These are phyloP conservation scores for Corythornis madagascariensis DNA, from an alignment of 2,113 vertebrate species.

Conservation along the genomic window DNA sequence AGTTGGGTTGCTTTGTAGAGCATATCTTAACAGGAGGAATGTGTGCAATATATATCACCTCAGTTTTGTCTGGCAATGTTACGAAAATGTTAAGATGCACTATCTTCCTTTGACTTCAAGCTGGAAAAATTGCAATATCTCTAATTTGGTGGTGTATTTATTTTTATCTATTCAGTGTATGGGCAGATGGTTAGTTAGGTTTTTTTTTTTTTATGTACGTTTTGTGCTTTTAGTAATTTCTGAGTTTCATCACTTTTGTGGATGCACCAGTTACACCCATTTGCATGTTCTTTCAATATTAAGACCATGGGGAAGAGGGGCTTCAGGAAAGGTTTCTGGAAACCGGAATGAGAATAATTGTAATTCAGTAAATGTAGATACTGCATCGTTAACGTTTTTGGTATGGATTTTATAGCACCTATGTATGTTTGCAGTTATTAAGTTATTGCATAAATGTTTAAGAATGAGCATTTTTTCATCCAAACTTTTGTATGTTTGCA, in stretches of 20 bases:
- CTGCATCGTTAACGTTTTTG: constrained; percentile 74
- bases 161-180: constrained; percentile 58
- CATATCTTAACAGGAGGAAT: constrained; percentile 67
- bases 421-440: constrained; percentile 82
- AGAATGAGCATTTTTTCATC: constrained; percentile 82
- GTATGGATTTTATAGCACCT: constrained; percentile 79
- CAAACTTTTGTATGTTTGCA: constrained; percentile 84
- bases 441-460: constrained; percentile 83
- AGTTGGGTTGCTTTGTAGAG: constrained; percentile 57
- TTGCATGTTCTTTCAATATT: constrained; percentile 37
- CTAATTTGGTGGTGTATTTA: constrained; percentile 63
- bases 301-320: constrained; percentile 3
- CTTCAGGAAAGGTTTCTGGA: constrained; percentile 32
- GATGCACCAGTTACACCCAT: constrained; percentile 32
- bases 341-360: constrained; percentile 30
- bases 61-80: constrained; percentile 62
- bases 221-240: constrained; percentile 48
- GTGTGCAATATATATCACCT: constrained; percentile 75
- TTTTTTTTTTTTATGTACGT: constrained; percentile 8
- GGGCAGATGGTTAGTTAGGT: constrained; percentile 26
- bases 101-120: constrained; percentile 63
- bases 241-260: constrained; percentile 54
- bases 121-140: constrained; percentile 54
- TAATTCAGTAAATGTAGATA: constrained; percentile 53
- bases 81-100: constrained; percentile 74